Conservation (phyloP, 2,797 vertebrate species). For the Scolopax rusticola region DNA sequence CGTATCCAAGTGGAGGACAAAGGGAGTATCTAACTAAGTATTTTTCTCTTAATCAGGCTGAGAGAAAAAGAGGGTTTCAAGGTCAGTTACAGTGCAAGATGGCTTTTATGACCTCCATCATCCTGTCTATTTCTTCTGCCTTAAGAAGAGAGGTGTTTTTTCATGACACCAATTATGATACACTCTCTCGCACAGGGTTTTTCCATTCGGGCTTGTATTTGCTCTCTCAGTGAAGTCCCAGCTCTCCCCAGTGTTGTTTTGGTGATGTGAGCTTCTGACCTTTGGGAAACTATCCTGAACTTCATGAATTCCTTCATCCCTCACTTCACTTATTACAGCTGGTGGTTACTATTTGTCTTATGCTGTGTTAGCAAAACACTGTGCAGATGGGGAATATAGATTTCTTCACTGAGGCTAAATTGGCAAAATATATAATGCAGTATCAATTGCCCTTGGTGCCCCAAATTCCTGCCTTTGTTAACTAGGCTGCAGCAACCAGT, state of each 20-base stretch:
- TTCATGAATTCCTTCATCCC: conserved; percentile 58
- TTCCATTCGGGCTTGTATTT: conserved; percentile 39
- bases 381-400: conserved; percentile 61
- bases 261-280: conserved; percentile 56
- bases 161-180: conserved; percentile 11
- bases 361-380: conserved; percentile 63
- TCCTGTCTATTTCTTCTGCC: conserved; percentile 49
- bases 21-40: conserved; percentile 59
- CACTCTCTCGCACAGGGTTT: conserved; percentile 20
- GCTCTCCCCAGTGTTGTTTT: background rate
- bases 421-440: conserved; percentile 67
- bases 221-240: conserved; percentile 41
- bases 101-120: conserved; percentile 66
- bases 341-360: conserved; percentile 64
- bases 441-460: conserved; percentile 64
- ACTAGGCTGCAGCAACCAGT: conserved; percentile 34
- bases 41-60: conserved; percentile 62
- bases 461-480: conserved; percentile 50
- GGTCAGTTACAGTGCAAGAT: conserved; percentile 61
- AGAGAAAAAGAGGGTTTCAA: conserved; percentile 58
- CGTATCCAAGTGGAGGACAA: conserved; percentile 59
- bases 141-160: conserved; percentile 33
- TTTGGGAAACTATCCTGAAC: conserved; percentile 55
- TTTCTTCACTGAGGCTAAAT: conserved; percentile 68
- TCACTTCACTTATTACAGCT: conserved; percentile 52